Evolutionary conservation across 1,140 invertebrate species (phyloP).

Genomic region (Yoshiicerus persimilis): DNA sequence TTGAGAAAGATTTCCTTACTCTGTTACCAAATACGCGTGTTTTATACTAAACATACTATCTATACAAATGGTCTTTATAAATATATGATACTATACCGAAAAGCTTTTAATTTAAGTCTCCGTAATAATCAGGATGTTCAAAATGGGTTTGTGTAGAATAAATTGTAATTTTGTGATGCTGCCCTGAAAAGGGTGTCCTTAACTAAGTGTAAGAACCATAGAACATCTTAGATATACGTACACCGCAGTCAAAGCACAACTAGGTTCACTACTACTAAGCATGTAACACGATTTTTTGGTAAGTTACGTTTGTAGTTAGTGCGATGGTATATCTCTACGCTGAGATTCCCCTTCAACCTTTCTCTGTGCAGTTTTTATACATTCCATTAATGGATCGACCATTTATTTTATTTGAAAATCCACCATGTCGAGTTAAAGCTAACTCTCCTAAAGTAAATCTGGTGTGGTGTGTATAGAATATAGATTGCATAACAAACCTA

Average conservation of each 20-base stretch:
- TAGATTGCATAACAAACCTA: no score
- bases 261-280: no score
- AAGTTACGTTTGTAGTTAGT: not conserved
- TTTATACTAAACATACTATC: no score
- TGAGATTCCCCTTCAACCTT: not conserved
- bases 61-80: not conserved
- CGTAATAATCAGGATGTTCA: not conserved
- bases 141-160: not conserved
- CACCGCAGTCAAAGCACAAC: no score
- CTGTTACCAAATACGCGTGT: not conserved
- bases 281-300: not conserved
- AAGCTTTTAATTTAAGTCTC: not conserved
- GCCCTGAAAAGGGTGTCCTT: not conserved
- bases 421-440: not conserved
- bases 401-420: conserved; percentile 3
- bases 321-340: not conserved
- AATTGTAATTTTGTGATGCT: not conserved
- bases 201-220: not conserved
- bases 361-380: not conserved
- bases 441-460: not conserved
- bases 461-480: no score
- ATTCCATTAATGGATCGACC: conserved; percentile 10
- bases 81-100: not conserved
- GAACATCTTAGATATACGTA: no score
- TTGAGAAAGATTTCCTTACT: not conserved